Evolutionary conservation across 2,113 vertebrate species (phyloP).

Genomic region (Zingel zingel): DNA sequence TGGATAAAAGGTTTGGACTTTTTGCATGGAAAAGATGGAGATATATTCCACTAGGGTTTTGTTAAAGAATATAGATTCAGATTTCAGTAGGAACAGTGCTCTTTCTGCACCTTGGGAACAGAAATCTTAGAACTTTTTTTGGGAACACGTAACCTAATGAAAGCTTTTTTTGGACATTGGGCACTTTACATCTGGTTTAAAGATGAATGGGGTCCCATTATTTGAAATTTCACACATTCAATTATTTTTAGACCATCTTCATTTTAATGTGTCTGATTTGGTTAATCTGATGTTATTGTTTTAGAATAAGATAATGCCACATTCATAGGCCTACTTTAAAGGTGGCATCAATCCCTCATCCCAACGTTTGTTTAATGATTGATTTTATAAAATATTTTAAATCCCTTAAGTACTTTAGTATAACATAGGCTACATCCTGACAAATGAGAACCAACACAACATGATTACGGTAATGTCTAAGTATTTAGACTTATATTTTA

Average conservation of each 20-base stretch:
- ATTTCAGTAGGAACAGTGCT: background rate
- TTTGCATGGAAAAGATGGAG: background rate
- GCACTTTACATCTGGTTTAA: background rate
- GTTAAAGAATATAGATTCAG: background rate
- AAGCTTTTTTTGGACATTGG: background rate
- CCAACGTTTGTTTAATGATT: no score
- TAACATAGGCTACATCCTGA: background rate
- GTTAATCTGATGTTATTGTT: background rate
- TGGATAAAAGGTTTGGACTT: no score
- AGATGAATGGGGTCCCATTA: background rate
- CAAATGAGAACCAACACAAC: background rate
- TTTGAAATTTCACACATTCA: background rate
- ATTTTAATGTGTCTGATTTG: background rate
- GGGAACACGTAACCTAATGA: no score
- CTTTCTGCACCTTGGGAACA: background rate
- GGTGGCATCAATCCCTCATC: background rate
- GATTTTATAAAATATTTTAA: background rate
- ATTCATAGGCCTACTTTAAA: no score
- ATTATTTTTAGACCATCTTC: background rate
- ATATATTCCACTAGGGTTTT: background rate
- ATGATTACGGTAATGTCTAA: background rate
- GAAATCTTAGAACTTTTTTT: background rate
- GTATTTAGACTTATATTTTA: background rate
- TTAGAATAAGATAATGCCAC: no score
- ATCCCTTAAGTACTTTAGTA: background rate